A percentile compares a stretch with the other conserved stretches of the same genome.
These are phyloP conservation scores for Steinernema feltiae DNA, from an alignment of 1,140 invertebrate species.

Conservation along the genomic window DNA sequence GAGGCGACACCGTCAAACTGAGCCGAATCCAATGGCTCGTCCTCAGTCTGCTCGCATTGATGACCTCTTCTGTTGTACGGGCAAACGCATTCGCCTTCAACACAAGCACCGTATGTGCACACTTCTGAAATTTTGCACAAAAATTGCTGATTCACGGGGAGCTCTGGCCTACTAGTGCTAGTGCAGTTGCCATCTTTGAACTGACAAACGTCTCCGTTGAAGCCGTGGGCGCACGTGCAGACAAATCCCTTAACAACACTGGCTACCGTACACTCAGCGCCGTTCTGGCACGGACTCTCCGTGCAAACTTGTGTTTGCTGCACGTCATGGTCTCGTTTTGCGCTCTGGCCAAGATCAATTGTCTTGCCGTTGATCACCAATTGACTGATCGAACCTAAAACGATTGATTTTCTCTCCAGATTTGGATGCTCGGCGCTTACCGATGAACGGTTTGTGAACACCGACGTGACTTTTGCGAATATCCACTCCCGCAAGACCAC, in stretches of 20 bases:
- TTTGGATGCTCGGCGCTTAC: neutral
- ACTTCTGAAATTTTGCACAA: conserved; percentile 38
- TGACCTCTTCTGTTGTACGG: conserved; percentile 33
- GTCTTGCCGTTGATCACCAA: conserved; percentile 26
- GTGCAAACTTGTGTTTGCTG: conserved; percentile 16
- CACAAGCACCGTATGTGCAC: conserved; percentile 42
- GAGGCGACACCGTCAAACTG: conserved; percentile 44
- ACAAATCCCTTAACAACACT: conserved; percentile 40
- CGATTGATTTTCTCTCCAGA: neutral
- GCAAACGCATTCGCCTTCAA: conserved; percentile 44
- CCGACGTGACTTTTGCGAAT: neutral
- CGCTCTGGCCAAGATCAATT: conserved; percentile 28
- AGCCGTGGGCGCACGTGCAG: conserved; percentile 33
- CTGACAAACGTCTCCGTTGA: conserved; percentile 36
- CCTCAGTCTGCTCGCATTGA: conserved; percentile 22
- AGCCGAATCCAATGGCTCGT: conserved; percentile 2
- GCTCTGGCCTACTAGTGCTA: conserved; percentile 28
- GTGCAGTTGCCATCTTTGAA: conserved; percentile 30
- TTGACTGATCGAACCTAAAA: conserved; percentile 36
- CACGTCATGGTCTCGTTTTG: conserved; percentile 18
- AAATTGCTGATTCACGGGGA: conserved; percentile 12
- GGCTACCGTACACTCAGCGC: conserved; percentile 31
- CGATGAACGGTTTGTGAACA: neutral
- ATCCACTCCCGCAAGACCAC: neutral
- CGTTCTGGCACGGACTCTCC: conserved; percentile 31